phyloP scores from a whole-genome alignment of 2,888 invertebrate species.

The Phaonia tiefii region DNA sequence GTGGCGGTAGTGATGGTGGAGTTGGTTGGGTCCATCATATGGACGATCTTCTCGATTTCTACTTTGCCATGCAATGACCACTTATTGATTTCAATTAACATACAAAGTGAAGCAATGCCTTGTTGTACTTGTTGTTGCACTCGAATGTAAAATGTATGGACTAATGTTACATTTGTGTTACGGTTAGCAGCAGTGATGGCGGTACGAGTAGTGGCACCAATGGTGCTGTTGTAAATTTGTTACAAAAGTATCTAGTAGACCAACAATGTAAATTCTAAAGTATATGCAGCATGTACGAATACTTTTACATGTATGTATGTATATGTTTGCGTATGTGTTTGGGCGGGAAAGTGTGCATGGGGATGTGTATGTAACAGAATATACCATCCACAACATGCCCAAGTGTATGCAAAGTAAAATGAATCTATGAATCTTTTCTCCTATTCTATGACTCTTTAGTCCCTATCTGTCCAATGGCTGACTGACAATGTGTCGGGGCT shows the following conservation, averaged over 20 bases:
- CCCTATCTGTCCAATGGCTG: conserved; percentile 9
- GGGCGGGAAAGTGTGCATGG: too few species aligned
- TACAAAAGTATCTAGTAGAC: conserved; percentile 37
- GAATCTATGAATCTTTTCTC: conserved; percentile 36
- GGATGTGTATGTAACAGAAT: too few species aligned
- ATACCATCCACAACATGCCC: too few species aligned
- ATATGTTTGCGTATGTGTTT: too few species aligned
- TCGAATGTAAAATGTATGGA: conserved; percentile 38
- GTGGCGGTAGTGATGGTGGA: too few species aligned
- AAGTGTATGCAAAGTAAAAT: conserved; percentile 43
- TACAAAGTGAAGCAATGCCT: conserved; percentile 48
- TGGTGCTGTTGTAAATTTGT: conserved; percentile 36
- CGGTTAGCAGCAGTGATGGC: conserved; percentile 8
- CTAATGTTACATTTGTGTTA: conserved; percentile 57
- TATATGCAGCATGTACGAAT: conserved; percentile 17
- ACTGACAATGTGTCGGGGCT: conserved; percentile 16
- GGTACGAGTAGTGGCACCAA: background rate
- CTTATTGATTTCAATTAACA: conserved; percentile 63
- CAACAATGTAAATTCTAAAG: conserved; percentile 52
- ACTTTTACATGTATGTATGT: background rate
- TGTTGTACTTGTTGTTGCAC: background rate
- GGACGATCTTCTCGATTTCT: conserved; percentile 27
- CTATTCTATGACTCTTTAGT: conserved; percentile 20
- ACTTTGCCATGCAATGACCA: conserved; percentile 48
- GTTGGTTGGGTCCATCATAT: conserved; percentile 24